Conservation (phyloP, 2,113 vertebrate genomes). For the Aix galericulata region DNA sequence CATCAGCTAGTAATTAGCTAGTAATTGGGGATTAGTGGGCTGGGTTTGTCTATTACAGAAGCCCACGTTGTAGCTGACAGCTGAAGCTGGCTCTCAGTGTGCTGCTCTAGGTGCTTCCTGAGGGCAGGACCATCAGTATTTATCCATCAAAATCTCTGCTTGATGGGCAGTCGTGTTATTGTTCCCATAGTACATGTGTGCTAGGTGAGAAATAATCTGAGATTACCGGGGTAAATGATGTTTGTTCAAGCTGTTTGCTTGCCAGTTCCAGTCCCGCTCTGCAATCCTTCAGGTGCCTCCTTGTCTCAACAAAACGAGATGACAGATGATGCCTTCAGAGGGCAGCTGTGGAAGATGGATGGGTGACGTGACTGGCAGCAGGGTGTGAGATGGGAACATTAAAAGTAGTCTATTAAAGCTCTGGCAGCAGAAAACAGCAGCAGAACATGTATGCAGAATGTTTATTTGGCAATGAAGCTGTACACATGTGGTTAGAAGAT, state of each 20-base stretch:
- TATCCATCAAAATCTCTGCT: neutral
- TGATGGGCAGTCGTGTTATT: neutral
- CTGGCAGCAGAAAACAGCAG: neutral
- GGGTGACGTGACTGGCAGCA: neutral
- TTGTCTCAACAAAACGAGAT: neutral
- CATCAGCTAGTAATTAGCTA: neutral
- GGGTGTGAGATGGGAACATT: neutral
- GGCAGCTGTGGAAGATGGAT: neutral
- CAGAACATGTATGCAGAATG: neutral
- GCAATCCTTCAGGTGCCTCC: neutral
- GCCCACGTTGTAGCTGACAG: neutral
- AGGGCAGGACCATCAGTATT: neutral
- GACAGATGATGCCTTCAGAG: neutral
- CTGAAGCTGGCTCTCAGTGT: neutral
- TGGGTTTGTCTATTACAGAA: neutral
- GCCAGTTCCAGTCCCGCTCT: neutral
- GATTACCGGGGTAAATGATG: neutral
- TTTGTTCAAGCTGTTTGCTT: neutral
- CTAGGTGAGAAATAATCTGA: neutral
- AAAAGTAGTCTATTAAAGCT: neutral
- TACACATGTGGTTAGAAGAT: fast-evolving
- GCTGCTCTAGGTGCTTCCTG: neutral
- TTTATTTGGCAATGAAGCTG: neutral
- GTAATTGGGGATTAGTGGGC: neutral
- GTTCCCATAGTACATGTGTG: fast-evolving